Evolutionary conservation across 2,797 vertebrate species (phyloP).

Genomic region (Melanogrammus aeglefinus): DNA sequence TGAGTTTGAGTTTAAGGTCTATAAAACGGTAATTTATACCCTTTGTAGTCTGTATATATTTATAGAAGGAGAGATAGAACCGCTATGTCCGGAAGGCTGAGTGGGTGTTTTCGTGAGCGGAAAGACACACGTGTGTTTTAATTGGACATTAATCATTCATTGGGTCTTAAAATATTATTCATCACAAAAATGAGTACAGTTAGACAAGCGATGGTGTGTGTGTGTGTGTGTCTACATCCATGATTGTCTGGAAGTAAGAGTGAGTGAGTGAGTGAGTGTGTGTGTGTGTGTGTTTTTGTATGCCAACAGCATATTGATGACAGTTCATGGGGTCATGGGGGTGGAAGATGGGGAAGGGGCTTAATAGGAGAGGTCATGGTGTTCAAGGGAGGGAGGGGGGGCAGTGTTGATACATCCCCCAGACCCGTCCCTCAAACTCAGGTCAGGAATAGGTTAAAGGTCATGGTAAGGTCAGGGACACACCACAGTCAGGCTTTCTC

Average conservation of each 20-base stretch:
- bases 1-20: conserved; percentile 28
- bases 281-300: background rate
- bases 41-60: background rate
- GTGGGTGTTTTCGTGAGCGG: background rate
- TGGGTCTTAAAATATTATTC: background rate
- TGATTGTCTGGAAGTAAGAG: too few species aligned
- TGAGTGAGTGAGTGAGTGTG: background rate
- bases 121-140: background rate
- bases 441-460: too few species aligned
- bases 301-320: background rate
- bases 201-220: background rate
- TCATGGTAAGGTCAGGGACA: too few species aligned
- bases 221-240: too few species aligned
- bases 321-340: background rate
- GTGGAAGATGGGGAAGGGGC: background rate
- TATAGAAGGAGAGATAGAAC: background rate
- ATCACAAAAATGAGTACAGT: background rate
- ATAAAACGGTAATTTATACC: background rate
- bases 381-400: background rate
- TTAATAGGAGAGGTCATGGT: background rate
- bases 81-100: background rate
- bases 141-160: too few species aligned
- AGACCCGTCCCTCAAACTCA: too few species aligned
- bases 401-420: too few species aligned
- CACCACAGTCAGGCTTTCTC: background rate